Evolutionary conservation across 92 coral and sea anemone species (phyloP).

Genomic region (Parazoanthus atlanticus): DNA sequence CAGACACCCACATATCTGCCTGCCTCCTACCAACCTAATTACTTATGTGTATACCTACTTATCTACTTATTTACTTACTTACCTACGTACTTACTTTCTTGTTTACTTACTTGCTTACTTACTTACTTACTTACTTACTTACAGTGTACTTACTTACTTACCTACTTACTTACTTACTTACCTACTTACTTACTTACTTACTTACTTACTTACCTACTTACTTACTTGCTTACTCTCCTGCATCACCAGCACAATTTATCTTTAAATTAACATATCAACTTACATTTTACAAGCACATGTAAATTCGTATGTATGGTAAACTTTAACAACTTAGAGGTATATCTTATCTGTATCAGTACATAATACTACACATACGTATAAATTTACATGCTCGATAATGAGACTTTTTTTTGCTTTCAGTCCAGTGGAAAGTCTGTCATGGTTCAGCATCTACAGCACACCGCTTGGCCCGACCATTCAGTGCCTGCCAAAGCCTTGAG

Average conservation of each 20-base stretch:
- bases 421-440: neutral
- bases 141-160: too few species aligned
- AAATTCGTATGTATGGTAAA: too few species aligned
- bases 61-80: neutral
- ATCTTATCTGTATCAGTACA: too few species aligned
- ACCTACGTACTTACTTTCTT: neutral
- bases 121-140: too few species aligned
- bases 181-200: too few species aligned
- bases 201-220: too few species aligned
- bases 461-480: constrained; percentile 34
- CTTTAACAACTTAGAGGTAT: too few species aligned
- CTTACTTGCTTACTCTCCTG: neutral
- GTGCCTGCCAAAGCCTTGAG: neutral
- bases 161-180: too few species aligned
- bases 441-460: constrained; percentile 35
- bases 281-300: too few species aligned
- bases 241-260: too few species aligned
- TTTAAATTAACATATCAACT: too few species aligned
- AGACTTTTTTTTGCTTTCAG: neutral
- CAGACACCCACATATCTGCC: neutral
- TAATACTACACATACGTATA: neutral
- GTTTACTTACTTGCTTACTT: neutral
- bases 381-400: neutral
- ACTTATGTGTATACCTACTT: neutral
- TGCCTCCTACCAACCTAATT: too few species aligned